Conservation (phyloP, 2,113 vertebrate species). For the Nicator chloris region DNA sequence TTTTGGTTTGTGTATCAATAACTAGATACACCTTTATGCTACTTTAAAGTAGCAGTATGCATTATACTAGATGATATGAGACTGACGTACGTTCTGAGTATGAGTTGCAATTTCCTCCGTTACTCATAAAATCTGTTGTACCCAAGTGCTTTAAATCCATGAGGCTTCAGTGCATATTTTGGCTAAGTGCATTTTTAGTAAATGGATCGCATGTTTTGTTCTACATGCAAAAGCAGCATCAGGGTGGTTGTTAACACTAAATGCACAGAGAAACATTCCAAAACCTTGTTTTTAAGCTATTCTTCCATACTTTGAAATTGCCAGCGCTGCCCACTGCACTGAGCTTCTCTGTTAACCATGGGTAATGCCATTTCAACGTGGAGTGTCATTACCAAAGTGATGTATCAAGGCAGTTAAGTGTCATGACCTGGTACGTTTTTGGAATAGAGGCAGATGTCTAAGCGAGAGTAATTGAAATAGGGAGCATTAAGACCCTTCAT, state of each 20-base stretch:
- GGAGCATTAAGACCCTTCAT: neutral
- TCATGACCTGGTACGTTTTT: neutral
- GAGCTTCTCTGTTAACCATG: neutral
- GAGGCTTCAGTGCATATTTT: neutral
- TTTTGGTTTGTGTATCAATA: neutral
- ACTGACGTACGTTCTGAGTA: neutral
- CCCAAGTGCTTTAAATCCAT: neutral
- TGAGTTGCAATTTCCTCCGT: neutral
- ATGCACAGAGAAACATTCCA: neutral
- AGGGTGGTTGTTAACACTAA: neutral
- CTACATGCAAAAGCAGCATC: neutral
- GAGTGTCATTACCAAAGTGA: neutral
- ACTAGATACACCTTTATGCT: neutral
- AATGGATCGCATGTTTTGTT: neutral
- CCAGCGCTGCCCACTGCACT: fast-evolving
- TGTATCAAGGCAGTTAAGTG: neutral
- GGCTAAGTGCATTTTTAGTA: neutral
- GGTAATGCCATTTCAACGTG: neutral
- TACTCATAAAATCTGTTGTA: neutral
- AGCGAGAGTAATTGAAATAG: neutral
- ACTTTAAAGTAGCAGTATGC: neutral
- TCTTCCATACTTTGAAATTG: neutral
- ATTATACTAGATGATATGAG: neutral
- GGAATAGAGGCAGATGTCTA: neutral
- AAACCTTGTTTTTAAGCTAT: neutral